Percentiles rank a stretch among this genome's conserved stretches.
Evolutionary conservation across 2,888 invertebrate genomes (phyloP).

Genomic region (Mayetiola destructor): DNA sequence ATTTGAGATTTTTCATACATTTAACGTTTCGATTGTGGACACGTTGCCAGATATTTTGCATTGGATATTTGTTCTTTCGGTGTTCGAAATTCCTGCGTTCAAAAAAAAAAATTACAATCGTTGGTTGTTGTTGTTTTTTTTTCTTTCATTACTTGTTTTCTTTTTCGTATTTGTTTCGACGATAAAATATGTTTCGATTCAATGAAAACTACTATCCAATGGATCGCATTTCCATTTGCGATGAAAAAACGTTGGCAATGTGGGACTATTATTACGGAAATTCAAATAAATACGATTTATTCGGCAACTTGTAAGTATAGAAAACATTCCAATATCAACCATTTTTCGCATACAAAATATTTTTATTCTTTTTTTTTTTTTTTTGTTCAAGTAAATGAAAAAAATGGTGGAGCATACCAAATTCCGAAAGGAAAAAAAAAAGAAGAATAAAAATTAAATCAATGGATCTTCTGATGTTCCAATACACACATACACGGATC

Average conservation of each 20-base stretch:
- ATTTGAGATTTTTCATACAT: not conserved
- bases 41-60: not conserved
- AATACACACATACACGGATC: not conserved
- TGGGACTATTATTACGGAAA: conserved; percentile 4
- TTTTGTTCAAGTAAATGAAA: too few relatives aligned
- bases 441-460: too few relatives aligned
- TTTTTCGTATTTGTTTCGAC: not conserved
- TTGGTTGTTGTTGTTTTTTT: not conserved
- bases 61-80: not conserved
- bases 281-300: conserved; percentile 9
- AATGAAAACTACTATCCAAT: not conserved
- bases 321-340: too few relatives aligned
- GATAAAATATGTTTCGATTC: not conserved
- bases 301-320: conserved; percentile 1
- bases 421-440: too few relatives aligned
- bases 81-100: not conserved
- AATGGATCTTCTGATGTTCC: not conserved
- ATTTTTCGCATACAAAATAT: too few relatives aligned
- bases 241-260: conserved; percentile 8
- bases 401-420: too few relatives aligned
- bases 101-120: not conserved
- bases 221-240: conserved; percentile 8
- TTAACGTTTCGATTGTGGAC: not conserved
- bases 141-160: not conserved
- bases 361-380: too few relatives aligned